A percentile compares a stretch with the other conserved stretches of the same genome.
Conservation (phyloP, 2,888 invertebrate species). For the Shargacucullia verbasci region DNA sequence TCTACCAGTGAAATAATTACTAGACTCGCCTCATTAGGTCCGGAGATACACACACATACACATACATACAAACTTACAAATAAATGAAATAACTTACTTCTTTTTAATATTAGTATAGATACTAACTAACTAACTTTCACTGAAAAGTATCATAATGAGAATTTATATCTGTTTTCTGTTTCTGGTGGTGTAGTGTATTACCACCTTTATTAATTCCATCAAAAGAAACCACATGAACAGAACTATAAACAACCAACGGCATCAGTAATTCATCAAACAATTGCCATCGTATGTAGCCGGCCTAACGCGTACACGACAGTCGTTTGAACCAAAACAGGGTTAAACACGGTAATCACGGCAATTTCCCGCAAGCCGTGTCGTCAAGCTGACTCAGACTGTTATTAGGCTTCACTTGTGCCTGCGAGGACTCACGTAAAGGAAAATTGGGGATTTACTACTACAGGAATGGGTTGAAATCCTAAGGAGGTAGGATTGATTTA, state of each 20-base stretch:
- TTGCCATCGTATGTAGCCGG: neutral
- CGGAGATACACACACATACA: no score
- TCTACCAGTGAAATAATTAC: no score
- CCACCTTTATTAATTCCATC: no score
- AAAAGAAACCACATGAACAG: no score
- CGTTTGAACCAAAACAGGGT: neutral
- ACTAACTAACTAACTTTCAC: no score
- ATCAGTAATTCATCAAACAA: slow-evolving; percentile 5
- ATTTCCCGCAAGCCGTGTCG: slow-evolving; percentile 3
- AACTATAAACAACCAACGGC: neutral
- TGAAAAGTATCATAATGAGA: no score
- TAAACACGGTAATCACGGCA: slow-evolving; percentile 3
- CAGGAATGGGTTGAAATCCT: neutral
- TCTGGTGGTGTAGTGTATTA: no score
- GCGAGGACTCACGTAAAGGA: neutral
- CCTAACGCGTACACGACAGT: neutral
- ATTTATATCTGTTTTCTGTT: no score
- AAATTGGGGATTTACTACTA: neutral
- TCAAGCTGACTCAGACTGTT: neutral
- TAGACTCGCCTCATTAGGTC: no score
- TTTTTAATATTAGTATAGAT: no score
- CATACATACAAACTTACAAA: no score
- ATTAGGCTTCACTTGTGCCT: neutral
- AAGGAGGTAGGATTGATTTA: neutral
- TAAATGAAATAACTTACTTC: no score